These are phyloP conservation scores for Hafferia zeledoni DNA, from an alignment of 2,797 vertebrate genomes.

Conservation along the genomic window DNA sequence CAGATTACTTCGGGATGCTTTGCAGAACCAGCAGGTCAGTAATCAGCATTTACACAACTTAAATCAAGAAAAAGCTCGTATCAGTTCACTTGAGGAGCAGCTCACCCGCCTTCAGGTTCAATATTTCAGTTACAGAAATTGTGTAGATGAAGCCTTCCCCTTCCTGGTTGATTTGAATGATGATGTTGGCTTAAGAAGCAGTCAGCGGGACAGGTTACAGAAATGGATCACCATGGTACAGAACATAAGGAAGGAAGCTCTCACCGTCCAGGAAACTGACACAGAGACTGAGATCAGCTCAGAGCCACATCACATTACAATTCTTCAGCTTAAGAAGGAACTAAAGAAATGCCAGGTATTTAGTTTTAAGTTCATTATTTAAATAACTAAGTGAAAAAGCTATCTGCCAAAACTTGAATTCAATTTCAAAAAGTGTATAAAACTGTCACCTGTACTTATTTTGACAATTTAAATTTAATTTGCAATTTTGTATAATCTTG, in stretches of 20 bases:
- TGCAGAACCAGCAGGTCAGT: constrained; percentile 80
- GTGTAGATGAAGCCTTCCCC: constrained; percentile 81
- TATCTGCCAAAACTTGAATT: background rate
- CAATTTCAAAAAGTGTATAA: background rate
- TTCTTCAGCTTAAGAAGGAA: constrained; percentile 82
- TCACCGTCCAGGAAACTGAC: constrained; percentile 21
- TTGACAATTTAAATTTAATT: background rate
- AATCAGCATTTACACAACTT: constrained; percentile 63
- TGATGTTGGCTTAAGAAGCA: constrained; percentile 56
- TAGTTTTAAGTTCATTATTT: background rate
- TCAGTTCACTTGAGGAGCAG: constrained; percentile 74
- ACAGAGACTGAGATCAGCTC: background rate
- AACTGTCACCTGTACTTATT: background rate
- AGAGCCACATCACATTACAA: constrained; percentile 69
- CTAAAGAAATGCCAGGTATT: constrained; percentile 86
- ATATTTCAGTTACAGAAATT: constrained; percentile 73
- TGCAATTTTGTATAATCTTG: background rate
- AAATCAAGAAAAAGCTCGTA: constrained; percentile 68
- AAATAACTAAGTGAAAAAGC: background rate
- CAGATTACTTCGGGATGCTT: constrained; percentile 81
- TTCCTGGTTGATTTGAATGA: constrained; percentile 80
- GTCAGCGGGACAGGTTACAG: constrained; percentile 76
- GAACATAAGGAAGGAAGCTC: constrained; percentile 67
- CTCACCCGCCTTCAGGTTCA: constrained; percentile 72
- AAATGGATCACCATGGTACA: constrained; percentile 82